Percentiles rank a stretch among this genome's conserved stretches.
Conservation (phyloP, 2,113 vertebrate species). For the Anarrhichthys ocellatus region DNA sequence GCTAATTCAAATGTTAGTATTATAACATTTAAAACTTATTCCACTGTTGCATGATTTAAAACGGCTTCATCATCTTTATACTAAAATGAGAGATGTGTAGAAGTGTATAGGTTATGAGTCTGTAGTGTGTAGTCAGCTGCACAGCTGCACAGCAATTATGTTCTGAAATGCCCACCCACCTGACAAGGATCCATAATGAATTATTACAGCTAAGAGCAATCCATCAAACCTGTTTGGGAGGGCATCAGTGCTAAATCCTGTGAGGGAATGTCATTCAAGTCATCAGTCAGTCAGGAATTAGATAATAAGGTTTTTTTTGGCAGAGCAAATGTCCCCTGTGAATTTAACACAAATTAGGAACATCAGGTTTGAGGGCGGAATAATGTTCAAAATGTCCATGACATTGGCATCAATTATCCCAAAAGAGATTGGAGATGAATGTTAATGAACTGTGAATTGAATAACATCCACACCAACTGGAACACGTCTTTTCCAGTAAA, state of each 20-base stretch:
- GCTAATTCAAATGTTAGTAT: background rate
- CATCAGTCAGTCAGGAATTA: constrained; percentile 39
- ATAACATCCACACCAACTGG: background rate
- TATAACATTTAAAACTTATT: background rate
- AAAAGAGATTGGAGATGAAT: background rate
- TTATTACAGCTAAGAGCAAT: constrained; percentile 22
- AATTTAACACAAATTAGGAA: constrained; percentile 35
- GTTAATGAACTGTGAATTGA: background rate
- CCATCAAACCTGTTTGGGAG: constrained; percentile 27
- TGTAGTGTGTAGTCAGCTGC: constrained; percentile 2
- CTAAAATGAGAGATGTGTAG: background rate
- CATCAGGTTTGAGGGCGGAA: constrained; percentile 35
- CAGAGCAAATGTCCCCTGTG: constrained; percentile 35
- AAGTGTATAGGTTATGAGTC: constrained; percentile 4
- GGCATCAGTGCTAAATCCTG: constrained; percentile 9
- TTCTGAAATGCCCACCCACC: constrained; percentile 9
- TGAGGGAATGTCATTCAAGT: constrained; percentile 22
- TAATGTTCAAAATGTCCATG: constrained; percentile 20
- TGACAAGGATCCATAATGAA: constrained; percentile 24
- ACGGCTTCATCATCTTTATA: background rate
- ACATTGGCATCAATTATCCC: background rate
- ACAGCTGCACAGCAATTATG: constrained; percentile 3
- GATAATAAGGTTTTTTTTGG: constrained; percentile 52
- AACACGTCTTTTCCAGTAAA: constrained; percentile 18
- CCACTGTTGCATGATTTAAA: constrained; percentile 4